These are phyloP conservation scores for Eurystomus glaucurus DNA, from an alignment of 2,797 vertebrate species.

Conservation along the genomic window DNA sequence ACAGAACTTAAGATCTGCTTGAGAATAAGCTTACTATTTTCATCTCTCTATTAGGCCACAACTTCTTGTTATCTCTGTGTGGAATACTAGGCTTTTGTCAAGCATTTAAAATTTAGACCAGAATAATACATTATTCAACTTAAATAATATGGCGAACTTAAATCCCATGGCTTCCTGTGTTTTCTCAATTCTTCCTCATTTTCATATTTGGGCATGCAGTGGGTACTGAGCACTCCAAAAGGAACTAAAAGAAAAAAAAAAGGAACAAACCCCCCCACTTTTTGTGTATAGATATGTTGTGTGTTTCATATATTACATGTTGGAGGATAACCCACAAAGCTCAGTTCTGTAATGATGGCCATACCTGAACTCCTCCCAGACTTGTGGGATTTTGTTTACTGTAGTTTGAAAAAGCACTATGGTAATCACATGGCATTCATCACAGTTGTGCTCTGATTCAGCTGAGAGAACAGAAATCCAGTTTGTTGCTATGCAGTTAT, in stretches of 20 bases:
- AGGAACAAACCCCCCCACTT: rapidly evolving
- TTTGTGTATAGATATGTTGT: background rate
- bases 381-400: background rate
- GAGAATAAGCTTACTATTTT: background rate
- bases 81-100: background rate
- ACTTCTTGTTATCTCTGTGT: background rate
- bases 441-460: background rate
- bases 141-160: background rate
- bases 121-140: background rate
- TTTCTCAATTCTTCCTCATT: background rate
- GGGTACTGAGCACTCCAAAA: background rate
- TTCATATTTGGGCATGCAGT: background rate
- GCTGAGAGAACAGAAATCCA: background rate
- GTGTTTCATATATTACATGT: background rate
- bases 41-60: background rate
- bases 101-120: background rate
- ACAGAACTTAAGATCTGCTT: background rate
- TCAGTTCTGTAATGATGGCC: background rate
- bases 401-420: background rate
- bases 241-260: rapidly evolving
- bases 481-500: background rate
- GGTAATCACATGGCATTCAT: background rate
- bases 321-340: background rate
- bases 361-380: background rate
- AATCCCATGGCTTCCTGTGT: background rate